Evolutionary conservation across 2,113 vertebrate genomes (phyloP).

Genomic region (Charadrius vociferus): DNA sequence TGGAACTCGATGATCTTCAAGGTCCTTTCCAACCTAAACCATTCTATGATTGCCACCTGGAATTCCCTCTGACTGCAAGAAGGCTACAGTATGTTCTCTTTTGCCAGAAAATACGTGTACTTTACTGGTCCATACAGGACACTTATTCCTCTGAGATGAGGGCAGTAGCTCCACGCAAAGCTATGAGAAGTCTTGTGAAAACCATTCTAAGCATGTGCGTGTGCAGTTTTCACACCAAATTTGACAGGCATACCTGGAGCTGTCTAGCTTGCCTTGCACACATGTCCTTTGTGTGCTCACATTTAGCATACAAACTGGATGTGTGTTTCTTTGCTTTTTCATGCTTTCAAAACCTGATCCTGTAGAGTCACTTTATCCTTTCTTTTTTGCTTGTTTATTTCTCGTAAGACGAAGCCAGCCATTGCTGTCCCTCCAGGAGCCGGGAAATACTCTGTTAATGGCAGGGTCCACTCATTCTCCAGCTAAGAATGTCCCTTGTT

Average conservation of each 20-base stretch:
- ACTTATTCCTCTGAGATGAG: neutral
- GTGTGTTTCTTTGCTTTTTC: neutral
- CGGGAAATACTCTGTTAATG: neutral
- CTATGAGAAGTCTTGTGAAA: neutral
- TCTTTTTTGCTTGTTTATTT: neutral
- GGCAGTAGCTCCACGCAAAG: neutral
- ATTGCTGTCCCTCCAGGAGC: neutral
- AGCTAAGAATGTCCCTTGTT: neutral
- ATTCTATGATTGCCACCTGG: neutral
- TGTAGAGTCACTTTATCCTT: neutral
- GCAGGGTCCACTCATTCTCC: neutral
- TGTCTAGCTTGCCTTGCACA: neutral
- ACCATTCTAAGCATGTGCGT: fast-evolving
- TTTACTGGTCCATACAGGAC: neutral
- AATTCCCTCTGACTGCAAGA: neutral
- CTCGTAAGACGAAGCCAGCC: fast-evolving
- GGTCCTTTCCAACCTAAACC: no score
- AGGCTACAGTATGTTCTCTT: neutral
- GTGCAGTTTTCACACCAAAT: fast-evolving
- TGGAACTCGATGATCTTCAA: no score
- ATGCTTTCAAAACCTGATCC: neutral
- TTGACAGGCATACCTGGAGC: neutral
- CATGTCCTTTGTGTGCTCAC: neutral
- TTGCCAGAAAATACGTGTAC: neutral
- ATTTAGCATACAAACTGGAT: neutral